These are phyloP conservation scores for Stichopus chloronotus DNA, from an alignment of 35 echinoderm and acorn worm species.

Conservation along the genomic window DNA sequence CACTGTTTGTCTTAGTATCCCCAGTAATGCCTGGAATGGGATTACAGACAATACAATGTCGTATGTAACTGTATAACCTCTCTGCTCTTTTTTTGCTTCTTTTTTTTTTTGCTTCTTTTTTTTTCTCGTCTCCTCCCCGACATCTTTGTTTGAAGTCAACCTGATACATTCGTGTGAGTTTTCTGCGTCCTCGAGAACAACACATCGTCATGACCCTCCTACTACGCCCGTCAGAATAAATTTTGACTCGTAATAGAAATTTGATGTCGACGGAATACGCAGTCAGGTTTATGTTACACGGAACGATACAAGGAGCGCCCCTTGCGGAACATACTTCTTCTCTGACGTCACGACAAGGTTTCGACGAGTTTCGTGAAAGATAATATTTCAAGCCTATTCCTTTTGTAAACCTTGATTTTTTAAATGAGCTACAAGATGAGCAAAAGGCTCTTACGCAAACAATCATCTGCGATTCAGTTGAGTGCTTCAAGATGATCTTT, in stretches of 20 bases:
- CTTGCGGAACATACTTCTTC: neutral
- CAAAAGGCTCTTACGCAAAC: neutral
- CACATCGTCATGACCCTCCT: neutral
- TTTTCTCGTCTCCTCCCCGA: no score
- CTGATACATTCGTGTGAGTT: neutral
- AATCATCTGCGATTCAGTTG: neutral
- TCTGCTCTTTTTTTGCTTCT: neutral
- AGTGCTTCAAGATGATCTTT: neutral
- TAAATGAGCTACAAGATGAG: neutral
- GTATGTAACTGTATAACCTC: neutral
- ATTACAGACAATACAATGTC: neutral
- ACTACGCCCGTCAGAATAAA: neutral
- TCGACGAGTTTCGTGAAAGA: neutral
- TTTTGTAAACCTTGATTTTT: neutral
- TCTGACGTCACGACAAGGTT: slow-evolving; percentile 33
- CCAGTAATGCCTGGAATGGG: slow-evolving; percentile 17
- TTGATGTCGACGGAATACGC: slow-evolving; percentile 1
- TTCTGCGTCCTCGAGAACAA: neutral
- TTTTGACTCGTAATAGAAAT: slow-evolving; percentile 32
- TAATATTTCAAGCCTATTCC: neutral
- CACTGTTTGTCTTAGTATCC: slow-evolving; percentile 24
- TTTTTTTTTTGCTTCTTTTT: neutral
- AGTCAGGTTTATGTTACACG: slow-evolving; percentile 8
- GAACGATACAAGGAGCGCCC: neutral
- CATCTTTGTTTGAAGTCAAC: neutral